Base-by-base conservation (phyloP, 2,888 invertebrate species). In the Leucoptera coffeella region DNA sequence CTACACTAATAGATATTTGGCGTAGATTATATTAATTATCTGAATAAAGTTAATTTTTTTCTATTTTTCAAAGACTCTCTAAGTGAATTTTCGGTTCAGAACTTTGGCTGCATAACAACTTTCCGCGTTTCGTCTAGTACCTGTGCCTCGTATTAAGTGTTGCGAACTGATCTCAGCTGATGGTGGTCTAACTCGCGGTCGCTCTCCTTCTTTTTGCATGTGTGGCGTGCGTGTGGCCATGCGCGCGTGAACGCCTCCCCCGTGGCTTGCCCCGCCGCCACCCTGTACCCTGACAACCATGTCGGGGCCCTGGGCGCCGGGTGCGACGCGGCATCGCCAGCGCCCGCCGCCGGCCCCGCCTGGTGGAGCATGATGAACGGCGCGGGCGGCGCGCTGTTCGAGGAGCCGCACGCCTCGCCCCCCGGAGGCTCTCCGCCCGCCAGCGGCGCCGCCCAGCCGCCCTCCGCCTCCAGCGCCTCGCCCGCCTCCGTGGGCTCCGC, bases 341-440 rank as follows among this genome's bases (percentile, higher is more conserved):
- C 77, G 71, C 78, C 82, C 79, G 78, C 81, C 80, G 76, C 83
- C 80, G 83, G 83, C 77, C 80, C 83, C 75, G 80, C 82, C 74
- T 83, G 83, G 82, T 84, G 84, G 80, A 78, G 79, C 73, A 83
- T 84, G 82, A 83, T 83, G 83, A 85, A 83, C 80, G 67, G 67
- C 50, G 78, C 67, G 51, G 84, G 83, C 80, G 82, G 83, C 67
- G 78, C 81, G 64, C 74, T 82, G 42, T 84, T 84, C 74, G 84
- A 84, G 60, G 84, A 84, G 73, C 55, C 75, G 61, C 73, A 71
- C 52, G 64, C 75, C 45, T 74, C 76, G 50, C 73, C 77, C 22
- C 73, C 76, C 34, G 59, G 64, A 29, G 47, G 78, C 29, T 62
- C 80, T 32, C 77, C 77, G 52, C 80, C 82, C 29, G 80, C 82